phyloP scores from a whole-genome alignment of 2,797 vertebrate species.

The Crenuchus spilurus region DNA sequence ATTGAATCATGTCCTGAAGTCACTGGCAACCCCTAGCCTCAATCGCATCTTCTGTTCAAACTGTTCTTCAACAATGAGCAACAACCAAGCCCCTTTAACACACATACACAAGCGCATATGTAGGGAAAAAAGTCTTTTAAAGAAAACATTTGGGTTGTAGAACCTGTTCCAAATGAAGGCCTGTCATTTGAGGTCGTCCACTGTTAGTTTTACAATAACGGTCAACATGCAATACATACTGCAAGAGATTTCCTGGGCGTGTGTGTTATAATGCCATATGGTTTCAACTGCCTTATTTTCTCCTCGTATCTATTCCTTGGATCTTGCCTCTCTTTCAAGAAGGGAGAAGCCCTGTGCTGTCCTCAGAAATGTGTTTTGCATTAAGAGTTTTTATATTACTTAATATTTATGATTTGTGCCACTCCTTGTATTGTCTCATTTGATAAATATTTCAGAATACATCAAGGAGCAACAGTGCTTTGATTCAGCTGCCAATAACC shows the following conservation, averaged over 20 bases:
- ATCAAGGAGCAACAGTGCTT: slow-evolving; percentile 76
- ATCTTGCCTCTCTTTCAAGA: slow-evolving; percentile 42
- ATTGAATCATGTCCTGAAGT: too few relatives aligned
- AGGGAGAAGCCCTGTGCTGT: slow-evolving; percentile 36
- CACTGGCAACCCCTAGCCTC: neutral
- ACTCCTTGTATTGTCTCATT: slow-evolving; percentile 82
- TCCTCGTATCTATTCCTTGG: slow-evolving; percentile 21
- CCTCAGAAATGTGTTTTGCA: slow-evolving; percentile 74
- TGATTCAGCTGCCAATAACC: slow-evolving; percentile 78
- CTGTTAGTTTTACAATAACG: slow-evolving; percentile 66
- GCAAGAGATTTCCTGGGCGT: slow-evolving; percentile 56
- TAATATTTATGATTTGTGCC: slow-evolving; percentile 84
- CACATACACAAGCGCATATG: slow-evolving; percentile 44
- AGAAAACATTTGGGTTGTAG: slow-evolving; percentile 17
- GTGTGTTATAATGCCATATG: slow-evolving; percentile 69
- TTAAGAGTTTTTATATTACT: slow-evolving; percentile 78
- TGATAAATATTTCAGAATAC: slow-evolving; percentile 83
- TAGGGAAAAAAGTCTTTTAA: slow-evolving; percentile 16
- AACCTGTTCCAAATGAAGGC: slow-evolving; percentile 40
- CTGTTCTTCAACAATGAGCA: neutral
- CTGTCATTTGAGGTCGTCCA: slow-evolving; percentile 63
- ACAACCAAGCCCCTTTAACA: too few relatives aligned
- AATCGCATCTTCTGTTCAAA: neutral
- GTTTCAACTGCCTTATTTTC: slow-evolving; percentile 52
- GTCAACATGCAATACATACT: slow-evolving; percentile 63